Evolutionary conservation across 1,140 invertebrate genomes (phyloP), one percentile per base, ranked within the genome.

Genomic region (Habropoda laboriosa): DNA sequence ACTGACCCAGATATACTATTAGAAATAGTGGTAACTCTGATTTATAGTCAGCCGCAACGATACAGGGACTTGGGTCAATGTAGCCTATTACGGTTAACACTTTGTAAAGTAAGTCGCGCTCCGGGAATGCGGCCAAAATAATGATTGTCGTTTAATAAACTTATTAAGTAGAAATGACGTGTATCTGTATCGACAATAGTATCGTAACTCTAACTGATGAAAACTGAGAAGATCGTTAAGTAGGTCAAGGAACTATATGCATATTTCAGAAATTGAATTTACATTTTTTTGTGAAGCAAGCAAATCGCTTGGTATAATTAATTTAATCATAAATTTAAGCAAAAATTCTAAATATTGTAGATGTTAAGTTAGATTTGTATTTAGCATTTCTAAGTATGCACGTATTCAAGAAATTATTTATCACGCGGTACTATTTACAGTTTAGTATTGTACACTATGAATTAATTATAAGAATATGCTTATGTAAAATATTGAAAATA

Each of bases 61-160:
- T 21, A 57, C 40, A 66, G 47, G 77, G 71, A 58, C 79, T 68
- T 85, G 72, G 88, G 86, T 89, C 87, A 90, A 90, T 85, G 77
- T 64, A 84, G 86, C 71, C 78, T 87, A 89, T 90, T 90, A 86
- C 85, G 79, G 82, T 86, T 86, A 88, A 88, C 83, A 80, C 80
- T 55, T 89, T 83, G 66, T 88, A 82, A 87, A 84, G 83, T 86
- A 86, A 83, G 87, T 85, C 82, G 70, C 67, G 75, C 78, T 88
- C 68, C 47, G 68, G 75, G 89, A 90, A 90, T 90, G 89, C 89
- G 89, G 89, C 88, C 89, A 90, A 90, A 90, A 90, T 85, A 84
- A 90, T 90, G 82, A 89, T 88, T 85, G 86, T 86, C 83, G 81
- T 88, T 80, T 89, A 87, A 90, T 87, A 89, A 88, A 88, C 71